phyloP scores from a whole-genome alignment of 1,140 invertebrate genomes.

The Pemphigus obesinymphae region DNA sequence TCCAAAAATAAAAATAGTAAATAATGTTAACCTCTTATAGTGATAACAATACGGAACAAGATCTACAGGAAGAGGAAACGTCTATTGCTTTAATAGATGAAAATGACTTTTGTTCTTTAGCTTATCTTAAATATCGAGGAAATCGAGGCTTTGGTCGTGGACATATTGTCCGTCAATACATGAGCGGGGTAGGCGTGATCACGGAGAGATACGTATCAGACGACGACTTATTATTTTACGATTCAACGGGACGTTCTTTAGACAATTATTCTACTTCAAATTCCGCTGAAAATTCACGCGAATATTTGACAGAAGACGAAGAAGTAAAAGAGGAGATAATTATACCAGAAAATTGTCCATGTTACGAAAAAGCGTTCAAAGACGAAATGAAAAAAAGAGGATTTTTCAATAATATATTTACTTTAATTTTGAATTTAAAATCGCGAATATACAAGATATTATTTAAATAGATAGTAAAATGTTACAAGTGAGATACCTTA shows the following conservation, averaged over 20 bases:
- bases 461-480: too few species aligned
- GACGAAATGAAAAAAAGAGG: neutral
- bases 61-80: neutral
- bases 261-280: neutral
- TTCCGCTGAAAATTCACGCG: too few species aligned
- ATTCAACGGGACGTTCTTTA: neutral
- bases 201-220: neutral
- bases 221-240: neutral
- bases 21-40: neutral
- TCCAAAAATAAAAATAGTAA: too few species aligned
- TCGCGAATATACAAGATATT: too few species aligned
- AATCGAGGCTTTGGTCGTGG: neutral
- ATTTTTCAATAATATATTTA: neutral
- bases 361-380: neutral
- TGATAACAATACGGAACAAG: too few species aligned
- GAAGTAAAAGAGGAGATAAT: too few species aligned
- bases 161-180: neutral
- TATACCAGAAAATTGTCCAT: neutral
- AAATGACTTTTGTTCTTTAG: neutral
- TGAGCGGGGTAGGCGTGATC: constrained; percentile 27
- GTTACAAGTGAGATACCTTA: too few species aligned
- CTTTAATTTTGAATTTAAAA: too few species aligned
- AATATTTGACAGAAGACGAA: neutral
- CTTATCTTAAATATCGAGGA: neutral
- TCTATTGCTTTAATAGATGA: neutral